phyloP scores from a whole-genome alignment of 2,888 invertebrate species.

The Lathronympha strigana region DNA sequence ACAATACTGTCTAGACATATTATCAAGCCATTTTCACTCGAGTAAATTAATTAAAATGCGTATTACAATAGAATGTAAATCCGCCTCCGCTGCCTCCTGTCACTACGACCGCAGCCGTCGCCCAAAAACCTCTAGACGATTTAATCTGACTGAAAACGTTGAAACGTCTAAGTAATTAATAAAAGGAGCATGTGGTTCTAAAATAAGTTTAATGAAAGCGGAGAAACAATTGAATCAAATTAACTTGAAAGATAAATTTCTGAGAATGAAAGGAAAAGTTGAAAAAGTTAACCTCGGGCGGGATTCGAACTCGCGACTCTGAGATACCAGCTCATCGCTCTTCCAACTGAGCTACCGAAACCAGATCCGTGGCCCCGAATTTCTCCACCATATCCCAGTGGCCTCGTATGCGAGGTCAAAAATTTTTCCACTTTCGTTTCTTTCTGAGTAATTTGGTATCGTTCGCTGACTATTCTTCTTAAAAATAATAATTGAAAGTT shows the following conservation, averaged over 20 bases:
- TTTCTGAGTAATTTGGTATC: no score
- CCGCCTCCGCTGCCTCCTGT: conserved; percentile 2
- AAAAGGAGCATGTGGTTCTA: conserved; percentile 23
- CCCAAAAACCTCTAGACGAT: conserved; percentile 16
- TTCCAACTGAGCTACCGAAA: no score
- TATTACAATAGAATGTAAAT: conserved; percentile 4
- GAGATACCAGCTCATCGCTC: no score
- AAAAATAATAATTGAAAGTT: no score
- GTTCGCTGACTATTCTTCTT: no score
- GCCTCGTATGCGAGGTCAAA: no score
- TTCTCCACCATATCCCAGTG: no score
- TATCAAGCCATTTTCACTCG: conserved; percentile 4
- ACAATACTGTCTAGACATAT: conserved; percentile 10
- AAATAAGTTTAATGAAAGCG: conserved; percentile 5
- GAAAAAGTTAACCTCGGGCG: no score
- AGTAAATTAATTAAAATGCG: neutral
- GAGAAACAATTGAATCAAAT: conserved; percentile 11
- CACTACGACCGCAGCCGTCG: conserved; percentile 10
- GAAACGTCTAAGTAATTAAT: conserved; percentile 26
- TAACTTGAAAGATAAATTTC: neutral
- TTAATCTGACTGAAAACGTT: conserved; percentile 17
- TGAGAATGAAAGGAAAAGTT: no score
- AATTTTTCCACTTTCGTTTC: no score
- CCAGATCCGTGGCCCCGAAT: no score
- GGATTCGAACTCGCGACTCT: no score